A percentile compares a stretch with the other conserved stretches of the same genome.
Evolutionary conservation across 2,888 invertebrate genomes (phyloP).

Genomic region (Diaperis boleti): DNA sequence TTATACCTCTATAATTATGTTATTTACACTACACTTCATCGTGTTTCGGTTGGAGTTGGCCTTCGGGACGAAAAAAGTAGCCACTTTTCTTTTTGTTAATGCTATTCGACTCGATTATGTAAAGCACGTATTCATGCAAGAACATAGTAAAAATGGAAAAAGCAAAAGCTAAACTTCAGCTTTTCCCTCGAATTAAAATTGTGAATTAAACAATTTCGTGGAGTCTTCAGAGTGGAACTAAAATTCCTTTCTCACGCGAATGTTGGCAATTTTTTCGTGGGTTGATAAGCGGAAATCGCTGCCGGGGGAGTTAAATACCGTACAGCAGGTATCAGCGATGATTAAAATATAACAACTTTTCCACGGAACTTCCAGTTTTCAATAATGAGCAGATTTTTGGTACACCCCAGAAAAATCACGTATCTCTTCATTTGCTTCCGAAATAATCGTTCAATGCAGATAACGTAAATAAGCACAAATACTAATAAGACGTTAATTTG

Average conservation of each 20-base stretch:
- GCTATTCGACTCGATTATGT: not conserved
- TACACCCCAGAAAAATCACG: not conserved
- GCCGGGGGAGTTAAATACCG: constrained; percentile 31
- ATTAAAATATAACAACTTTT: not conserved
- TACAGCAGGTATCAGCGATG: constrained; percentile 1
- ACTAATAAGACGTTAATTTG: not conserved
- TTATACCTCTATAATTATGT: not conserved
- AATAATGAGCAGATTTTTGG: no score
- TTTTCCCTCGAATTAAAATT: constrained; percentile 24
- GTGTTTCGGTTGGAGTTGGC: not conserved
- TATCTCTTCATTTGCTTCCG: not conserved
- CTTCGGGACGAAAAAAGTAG: not conserved
- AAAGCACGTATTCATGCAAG: not conserved
- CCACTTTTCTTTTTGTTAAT: not conserved
- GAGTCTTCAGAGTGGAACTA: constrained; percentile 35
- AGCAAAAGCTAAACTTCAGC: not conserved
- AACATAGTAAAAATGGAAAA: not conserved
- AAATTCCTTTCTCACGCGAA: constrained; percentile 44
- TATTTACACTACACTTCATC: not conserved
- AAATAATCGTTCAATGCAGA: not conserved
- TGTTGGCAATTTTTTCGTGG: constrained; percentile 37
- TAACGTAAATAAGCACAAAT: not conserved
- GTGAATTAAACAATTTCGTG: constrained; percentile 30
- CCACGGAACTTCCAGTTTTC: not conserved
- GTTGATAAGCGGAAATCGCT: constrained; percentile 34